These are phyloP conservation scores for Conus canariensis DNA, from an alignment of 2,888 invertebrate species.

Conservation along the genomic window DNA sequence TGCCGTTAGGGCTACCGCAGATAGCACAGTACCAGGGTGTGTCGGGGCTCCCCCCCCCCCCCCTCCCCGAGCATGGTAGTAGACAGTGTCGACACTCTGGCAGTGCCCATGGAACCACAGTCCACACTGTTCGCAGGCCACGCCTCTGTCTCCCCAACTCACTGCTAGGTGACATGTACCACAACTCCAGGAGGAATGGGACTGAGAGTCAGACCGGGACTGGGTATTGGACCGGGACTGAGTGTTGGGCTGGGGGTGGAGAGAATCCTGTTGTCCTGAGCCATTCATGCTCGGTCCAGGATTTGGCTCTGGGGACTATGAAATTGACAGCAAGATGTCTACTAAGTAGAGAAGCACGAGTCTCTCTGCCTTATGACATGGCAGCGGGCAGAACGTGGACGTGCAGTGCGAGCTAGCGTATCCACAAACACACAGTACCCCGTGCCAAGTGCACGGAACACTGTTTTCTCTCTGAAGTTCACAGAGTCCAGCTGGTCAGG, in stretches of 20 bases:
- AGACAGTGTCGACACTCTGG: conserved; percentile 9
- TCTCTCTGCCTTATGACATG: conserved; percentile 6
- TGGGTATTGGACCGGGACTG: not conserved
- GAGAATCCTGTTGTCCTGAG: not conserved
- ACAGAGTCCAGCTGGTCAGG: conserved; percentile 3
- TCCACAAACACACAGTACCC: not conserved
- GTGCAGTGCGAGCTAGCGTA: not conserved
- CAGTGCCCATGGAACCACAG: conserved; percentile 10
- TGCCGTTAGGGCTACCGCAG: not conserved
- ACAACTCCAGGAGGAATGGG: conserved; percentile 22
- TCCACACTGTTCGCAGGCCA: conserved; percentile 30
- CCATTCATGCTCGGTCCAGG: not conserved
- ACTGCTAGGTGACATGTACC: conserved; percentile 19
- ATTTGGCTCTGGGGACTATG: conserved; percentile 6
- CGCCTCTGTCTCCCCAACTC: conserved; percentile 11
- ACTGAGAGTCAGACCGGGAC: not conserved
- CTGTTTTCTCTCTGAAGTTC: not conserved
- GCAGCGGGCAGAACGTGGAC: not conserved
- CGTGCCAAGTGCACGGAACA: not conserved
- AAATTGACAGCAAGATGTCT: not conserved
- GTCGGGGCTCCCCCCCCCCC: not conserved
- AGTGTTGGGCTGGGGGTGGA: not conserved
- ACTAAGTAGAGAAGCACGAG: not conserved
- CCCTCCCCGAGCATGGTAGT: not conserved
- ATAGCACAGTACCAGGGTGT: not conserved